Conservation (phyloP, 2,888 invertebrate species). For the Eutolmus rufibarbis region DNA sequence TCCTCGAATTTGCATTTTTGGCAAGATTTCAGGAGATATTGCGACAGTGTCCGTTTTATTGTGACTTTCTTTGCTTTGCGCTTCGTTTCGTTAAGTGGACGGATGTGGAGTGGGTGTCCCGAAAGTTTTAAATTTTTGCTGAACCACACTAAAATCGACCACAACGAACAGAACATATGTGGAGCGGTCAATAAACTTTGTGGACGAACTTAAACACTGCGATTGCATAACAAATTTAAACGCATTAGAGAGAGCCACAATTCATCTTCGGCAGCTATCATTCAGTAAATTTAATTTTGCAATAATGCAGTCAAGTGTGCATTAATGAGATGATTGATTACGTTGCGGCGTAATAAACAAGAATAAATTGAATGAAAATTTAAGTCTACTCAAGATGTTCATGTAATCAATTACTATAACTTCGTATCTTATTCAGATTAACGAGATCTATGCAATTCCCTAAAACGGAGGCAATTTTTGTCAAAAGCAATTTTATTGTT, state of each 20-base stretch:
- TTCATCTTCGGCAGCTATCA: neutral
- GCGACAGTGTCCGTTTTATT: constrained; percentile 13
- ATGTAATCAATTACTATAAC: neutral
- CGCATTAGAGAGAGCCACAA: neutral
- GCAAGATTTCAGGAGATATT: constrained; percentile 26
- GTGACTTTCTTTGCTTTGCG: neutral
- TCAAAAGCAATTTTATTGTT: neutral
- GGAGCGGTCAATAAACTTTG: neutral
- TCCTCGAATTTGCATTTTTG: constrained; percentile 24
- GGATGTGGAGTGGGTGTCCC: neutral
- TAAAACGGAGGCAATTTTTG: neutral
- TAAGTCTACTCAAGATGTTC: neutral
- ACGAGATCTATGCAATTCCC: neutral
- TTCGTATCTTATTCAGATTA: neutral
- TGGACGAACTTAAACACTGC: neutral
- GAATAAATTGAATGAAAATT: too few species aligned
- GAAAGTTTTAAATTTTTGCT: constrained; percentile 19
- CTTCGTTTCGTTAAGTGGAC: constrained; percentile 6
- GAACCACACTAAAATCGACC: neutral
- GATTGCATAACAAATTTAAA: neutral
- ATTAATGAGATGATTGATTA: neutral
- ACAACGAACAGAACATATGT: neutral
- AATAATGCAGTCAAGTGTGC: neutral
- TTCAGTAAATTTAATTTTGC: neutral
- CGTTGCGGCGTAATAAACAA: neutral